A percentile compares a stretch with the other conserved stretches of the same genome.
Evolutionary conservation across 2,113 vertebrate species (phyloP).

Genomic region (Solenodon paradoxus): DNA sequence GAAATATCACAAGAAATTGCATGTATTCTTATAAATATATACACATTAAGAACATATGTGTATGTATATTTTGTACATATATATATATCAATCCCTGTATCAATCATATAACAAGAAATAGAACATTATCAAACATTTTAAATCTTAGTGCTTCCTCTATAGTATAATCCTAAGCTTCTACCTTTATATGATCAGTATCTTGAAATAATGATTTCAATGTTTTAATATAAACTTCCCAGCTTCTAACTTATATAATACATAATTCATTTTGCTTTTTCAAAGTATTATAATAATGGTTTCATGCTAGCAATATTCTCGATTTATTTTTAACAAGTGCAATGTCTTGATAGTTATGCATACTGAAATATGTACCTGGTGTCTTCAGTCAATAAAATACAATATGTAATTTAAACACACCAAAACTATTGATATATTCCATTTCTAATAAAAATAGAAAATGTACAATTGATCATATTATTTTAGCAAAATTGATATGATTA

Average conservation of each 20-base stretch:
- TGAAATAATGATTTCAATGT: neutral
- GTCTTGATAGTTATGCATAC: neutral
- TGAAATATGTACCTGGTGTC: neutral
- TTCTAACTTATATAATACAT: neutral
- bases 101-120: neutral
- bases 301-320: neutral
- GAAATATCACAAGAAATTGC: no score
- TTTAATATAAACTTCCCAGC: neutral
- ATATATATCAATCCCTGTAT: neutral
- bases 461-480: neutral
- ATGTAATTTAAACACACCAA: neutral
- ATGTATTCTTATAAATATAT: neutral
- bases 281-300: neutral
- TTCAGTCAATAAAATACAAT: neutral
- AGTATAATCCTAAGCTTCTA: neutral
- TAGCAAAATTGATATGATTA: neutral
- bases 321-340: neutral
- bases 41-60: no score
- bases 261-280: neutral
- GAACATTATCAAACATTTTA: neutral
- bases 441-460: neutral
- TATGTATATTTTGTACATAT: no score
- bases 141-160: neutral
- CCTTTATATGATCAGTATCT: neutral
- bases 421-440: neutral